Evolutionary conservation across 2,113 vertebrate species (phyloP).

Genomic region (Menura novaehollandiae): DNA sequence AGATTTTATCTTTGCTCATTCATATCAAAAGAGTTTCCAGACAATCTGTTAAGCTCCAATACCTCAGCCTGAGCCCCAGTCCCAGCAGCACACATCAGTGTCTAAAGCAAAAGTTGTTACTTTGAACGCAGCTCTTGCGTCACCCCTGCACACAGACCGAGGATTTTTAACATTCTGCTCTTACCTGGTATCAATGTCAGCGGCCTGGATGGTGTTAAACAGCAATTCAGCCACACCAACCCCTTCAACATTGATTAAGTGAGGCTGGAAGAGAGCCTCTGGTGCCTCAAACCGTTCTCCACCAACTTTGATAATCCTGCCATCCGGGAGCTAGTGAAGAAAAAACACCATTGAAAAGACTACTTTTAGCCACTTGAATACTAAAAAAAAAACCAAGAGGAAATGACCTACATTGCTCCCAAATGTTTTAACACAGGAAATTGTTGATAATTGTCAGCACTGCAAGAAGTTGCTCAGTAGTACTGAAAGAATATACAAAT

Average conservation of each 20-base stretch:
- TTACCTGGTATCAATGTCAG: constrained; percentile 98
- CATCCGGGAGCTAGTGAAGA: constrained; percentile 89
- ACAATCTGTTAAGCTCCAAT: neutral
- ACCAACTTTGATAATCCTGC: constrained; percentile 97
- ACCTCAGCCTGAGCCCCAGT: neutral
- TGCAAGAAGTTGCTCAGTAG: neutral
- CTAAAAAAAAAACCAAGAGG: neutral
- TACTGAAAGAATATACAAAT: neutral
- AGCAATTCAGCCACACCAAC: constrained; percentile 96
- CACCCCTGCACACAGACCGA: neutral
- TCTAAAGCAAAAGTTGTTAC: neutral
- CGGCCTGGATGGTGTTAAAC: constrained; percentile 98
- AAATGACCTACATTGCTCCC: neutral
- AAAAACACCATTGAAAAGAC: neutral
- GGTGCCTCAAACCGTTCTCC: constrained; percentile 97
- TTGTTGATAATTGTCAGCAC: neutral
- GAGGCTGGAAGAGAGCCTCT: constrained; percentile 97
- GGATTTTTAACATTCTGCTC: neutral
- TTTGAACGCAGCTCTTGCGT: neutral
- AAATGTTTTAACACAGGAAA: constrained; percentile 14
- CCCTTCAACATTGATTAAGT: constrained; percentile 98
- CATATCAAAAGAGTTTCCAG: neutral
- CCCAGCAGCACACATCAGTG: accelerated
- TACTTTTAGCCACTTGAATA: neutral
- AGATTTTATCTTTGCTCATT: neutral